Evolutionary conservation across 2,888 invertebrate genomes (phyloP), one percentile per base, ranked within the genome.

Genomic region (Pristionchus arcanus): DNA sequence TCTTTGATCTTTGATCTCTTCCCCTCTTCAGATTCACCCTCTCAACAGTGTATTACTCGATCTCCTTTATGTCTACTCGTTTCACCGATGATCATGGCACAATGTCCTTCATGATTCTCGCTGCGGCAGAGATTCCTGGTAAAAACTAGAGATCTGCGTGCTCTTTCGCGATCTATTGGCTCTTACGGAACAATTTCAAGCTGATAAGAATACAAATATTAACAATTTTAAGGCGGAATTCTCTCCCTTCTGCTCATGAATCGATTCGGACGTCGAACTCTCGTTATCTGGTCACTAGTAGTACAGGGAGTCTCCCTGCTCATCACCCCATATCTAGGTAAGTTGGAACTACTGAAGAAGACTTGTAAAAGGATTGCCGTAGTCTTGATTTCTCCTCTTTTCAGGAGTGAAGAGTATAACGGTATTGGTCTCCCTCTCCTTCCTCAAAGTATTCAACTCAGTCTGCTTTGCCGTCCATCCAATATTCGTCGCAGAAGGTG

Each of bases 101-200:
- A 7, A n/a, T 74, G 11, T 28, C 49, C 25, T 88, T 74, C 74
- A 53, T 88, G 63, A 53, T 74, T 25, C 74, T 88, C 4, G 71
- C 87, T 42, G 74, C 74, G 2, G 74, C 55, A 1, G 87, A 88
- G 34, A 74, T 88, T 31, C 87, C 87, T 1, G 87, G 87, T 88
- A 25, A 28, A 19, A n/a, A n/a, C n/a, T n/a, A n/a, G n/a, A n/a
- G 42, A 49, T 49, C 42, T 49, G 42, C 9, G 42, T 49, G 42
- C 42, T 49, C 42, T 49, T 3, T 49, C 42, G 42, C 13, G 42
- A 13, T 49, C 0, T 13, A 49, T 9, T 11, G 4, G 42, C 42
- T 49, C 42, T 42, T 13, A 9, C 4, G 11, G 42, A 49, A 9
- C 11, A 9, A 3, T 7, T 49, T 7, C 42, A 49, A 49, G 42